Evolutionary conservation across 2,797 vertebrate species (phyloP).

Genomic region (Arrhamphus sclerolepis): DNA sequence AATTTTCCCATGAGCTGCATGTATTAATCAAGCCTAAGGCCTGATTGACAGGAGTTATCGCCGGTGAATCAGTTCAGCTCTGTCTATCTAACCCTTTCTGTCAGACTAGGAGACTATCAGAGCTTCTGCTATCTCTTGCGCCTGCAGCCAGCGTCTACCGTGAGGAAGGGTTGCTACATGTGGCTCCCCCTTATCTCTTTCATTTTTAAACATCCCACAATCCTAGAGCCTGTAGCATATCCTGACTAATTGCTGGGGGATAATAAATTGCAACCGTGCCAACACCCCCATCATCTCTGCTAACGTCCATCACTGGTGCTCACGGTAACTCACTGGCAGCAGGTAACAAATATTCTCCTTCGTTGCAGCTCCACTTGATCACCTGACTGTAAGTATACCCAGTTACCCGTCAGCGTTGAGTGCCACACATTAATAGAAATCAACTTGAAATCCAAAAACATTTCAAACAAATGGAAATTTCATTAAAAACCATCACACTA

Average conservation of each 20-base stretch:
- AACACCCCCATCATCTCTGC: conserved; percentile 33
- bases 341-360: conserved; percentile 64
- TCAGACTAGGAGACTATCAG: conserved; percentile 73
- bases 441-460: conserved; percentile 53
- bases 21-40: conserved; percentile 73
- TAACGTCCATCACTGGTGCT: conserved; percentile 50
- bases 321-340: conserved; percentile 47
- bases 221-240: conserved; percentile 77
- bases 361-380: conserved; percentile 48
- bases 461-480: conserved; percentile 61
- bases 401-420: conserved; percentile 41
- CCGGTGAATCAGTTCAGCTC: conserved; percentile 67
- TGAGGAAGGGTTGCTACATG: conserved; percentile 66
- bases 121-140: conserved; percentile 76
- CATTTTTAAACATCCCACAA: conserved; percentile 79
- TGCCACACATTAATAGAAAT: conserved; percentile 73
- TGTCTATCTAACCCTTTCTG: conserved; percentile 67
- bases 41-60: conserved; percentile 81
- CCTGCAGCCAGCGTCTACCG: conserved; percentile 76
- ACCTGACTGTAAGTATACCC: conserved; percentile 52
- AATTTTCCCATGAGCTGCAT: conserved; percentile 67
- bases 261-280: conserved; percentile 70
- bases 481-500: conserved; percentile 47
- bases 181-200: conserved; percentile 78
- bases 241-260: conserved; percentile 83